phyloP scores from a whole-genome alignment of 1,140 invertebrate species.

The Drosophila pachea region DNA sequence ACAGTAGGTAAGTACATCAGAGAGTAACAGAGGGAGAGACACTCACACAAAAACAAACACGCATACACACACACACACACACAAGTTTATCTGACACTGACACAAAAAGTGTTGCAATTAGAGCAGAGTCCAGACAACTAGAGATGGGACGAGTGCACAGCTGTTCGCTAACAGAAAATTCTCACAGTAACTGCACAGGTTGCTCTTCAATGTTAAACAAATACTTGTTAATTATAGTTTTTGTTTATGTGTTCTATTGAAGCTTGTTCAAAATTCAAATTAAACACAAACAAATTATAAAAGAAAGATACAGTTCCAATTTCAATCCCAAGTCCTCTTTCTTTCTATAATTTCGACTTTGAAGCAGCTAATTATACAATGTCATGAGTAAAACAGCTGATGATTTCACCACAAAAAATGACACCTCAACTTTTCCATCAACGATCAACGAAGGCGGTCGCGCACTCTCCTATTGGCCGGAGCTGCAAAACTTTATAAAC shows the following conservation, averaged over 20 bases:
- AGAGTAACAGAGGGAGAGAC: slow-evolving; percentile 16
- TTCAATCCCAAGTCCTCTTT: background rate
- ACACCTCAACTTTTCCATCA: too few relatives aligned
- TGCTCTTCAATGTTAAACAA: slow-evolving; percentile 16
- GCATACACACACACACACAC: slow-evolving; percentile 1
- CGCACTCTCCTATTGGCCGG: too few relatives aligned
- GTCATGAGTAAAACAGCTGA: too few relatives aligned
- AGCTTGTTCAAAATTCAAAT: background rate
- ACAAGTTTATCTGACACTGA: background rate
- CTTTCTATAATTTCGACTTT: slow-evolving; percentile 18
- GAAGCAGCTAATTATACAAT: too few relatives aligned
- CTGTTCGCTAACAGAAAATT: slow-evolving; percentile 12
- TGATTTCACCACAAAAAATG: too few relatives aligned
- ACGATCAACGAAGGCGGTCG: too few relatives aligned
- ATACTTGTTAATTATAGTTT: slow-evolving; percentile 20
- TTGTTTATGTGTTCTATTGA: background rate
- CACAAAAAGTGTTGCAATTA: background rate
- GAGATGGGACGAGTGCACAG: slow-evolving; percentile 38
- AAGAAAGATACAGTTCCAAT: background rate
- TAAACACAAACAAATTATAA: background rate
- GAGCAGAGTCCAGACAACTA: slow-evolving; percentile 29
- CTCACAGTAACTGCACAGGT: slow-evolving; percentile 43
- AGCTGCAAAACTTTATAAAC: too few relatives aligned
- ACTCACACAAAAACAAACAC: slow-evolving; percentile 4
- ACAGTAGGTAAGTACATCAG: slow-evolving; percentile 73